Percentiles rank a stretch among this genome's conserved stretches.
These are phyloP conservation scores for Troides helena DNA, from an alignment of 2,888 invertebrate species.

Conservation along the genomic window DNA sequence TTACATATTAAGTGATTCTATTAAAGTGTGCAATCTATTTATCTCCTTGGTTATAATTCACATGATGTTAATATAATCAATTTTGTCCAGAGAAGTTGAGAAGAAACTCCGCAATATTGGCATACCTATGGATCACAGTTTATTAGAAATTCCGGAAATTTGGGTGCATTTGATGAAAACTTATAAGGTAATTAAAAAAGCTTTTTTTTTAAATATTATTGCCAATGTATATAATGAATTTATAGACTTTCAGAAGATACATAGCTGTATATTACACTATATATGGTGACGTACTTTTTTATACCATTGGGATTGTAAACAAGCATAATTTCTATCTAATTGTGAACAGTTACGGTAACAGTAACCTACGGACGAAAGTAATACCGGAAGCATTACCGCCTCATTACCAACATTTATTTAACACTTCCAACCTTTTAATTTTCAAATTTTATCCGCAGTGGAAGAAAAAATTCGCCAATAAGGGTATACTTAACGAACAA, in stretches of 20 bases:
- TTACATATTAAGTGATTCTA: no score
- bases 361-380: no score
- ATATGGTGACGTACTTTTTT: no score
- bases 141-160: conserved; percentile 61
- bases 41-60: not conserved
- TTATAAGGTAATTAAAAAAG: conserved; percentile 52
- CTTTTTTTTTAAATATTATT: no score
- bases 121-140: conserved; percentile 64
- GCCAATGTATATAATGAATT: no score
- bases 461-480: conserved; percentile 69
- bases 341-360: no score
- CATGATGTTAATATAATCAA: conserved; percentile 14
- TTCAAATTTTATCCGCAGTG: conserved; percentile 51
- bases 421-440: not conserved
- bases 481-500: conserved; percentile 66
- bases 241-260: no score
- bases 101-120: conserved; percentile 58
- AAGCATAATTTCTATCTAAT: no score
- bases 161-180: conserved; percentile 67
- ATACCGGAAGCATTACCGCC: no score
- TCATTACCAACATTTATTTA: not conserved
- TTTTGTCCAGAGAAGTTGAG: conserved; percentile 60
- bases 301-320: no score
- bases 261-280: no score
- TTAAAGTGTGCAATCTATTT: not conserved